Evolutionary conservation across 2,797 vertebrate species (phyloP).

Genomic region (Lacerta agilis): DNA sequence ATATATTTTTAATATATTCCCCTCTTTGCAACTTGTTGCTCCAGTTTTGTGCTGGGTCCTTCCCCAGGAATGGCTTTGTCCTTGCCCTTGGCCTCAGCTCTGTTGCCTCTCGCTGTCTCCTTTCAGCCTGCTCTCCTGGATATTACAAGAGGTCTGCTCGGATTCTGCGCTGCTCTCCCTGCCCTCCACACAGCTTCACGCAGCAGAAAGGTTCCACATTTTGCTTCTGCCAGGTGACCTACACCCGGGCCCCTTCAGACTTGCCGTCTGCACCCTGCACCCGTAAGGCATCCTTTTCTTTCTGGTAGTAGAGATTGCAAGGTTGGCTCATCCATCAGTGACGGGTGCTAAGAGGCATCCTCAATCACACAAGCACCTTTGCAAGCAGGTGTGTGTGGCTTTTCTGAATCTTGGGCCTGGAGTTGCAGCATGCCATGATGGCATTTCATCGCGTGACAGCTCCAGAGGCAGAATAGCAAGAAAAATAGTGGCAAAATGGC

Average conservation of each 20-base stretch:
- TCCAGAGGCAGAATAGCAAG: too few relatives aligned
- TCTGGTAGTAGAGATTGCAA: not conserved
- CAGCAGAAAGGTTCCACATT: slow-evolving; percentile 89
- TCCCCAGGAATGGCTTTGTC: too few relatives aligned
- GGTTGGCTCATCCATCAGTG: not conserved
- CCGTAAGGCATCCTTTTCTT: slow-evolving; percentile 73
- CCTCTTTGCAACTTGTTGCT: too few relatives aligned
- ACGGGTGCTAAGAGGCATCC: not conserved
- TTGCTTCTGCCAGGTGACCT: slow-evolving; percentile 90
- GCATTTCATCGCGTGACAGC: too few relatives aligned
- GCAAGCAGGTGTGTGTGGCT: too few relatives aligned
- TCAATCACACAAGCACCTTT: too few relatives aligned
- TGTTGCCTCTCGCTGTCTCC: slow-evolving; percentile 38
- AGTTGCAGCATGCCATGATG: too few relatives aligned
- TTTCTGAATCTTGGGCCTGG: too few relatives aligned
- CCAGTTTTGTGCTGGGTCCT: too few relatives aligned
- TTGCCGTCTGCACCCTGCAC: slow-evolving; percentile 91
- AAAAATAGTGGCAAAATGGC: too few relatives aligned
- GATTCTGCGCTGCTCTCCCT: slow-evolving; percentile 91
- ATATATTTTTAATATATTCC: too few relatives aligned
- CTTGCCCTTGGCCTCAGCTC: not conserved
- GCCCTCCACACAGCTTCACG: slow-evolving; percentile 90
- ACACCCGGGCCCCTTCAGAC: slow-evolving; percentile 90
- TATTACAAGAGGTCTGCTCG: slow-evolving; percentile 92
- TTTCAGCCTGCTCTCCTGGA: slow-evolving; percentile 89